These are phyloP conservation scores for Leptopilina syphax DNA, from an alignment of 2,888 invertebrate species.

Conservation along the genomic window DNA sequence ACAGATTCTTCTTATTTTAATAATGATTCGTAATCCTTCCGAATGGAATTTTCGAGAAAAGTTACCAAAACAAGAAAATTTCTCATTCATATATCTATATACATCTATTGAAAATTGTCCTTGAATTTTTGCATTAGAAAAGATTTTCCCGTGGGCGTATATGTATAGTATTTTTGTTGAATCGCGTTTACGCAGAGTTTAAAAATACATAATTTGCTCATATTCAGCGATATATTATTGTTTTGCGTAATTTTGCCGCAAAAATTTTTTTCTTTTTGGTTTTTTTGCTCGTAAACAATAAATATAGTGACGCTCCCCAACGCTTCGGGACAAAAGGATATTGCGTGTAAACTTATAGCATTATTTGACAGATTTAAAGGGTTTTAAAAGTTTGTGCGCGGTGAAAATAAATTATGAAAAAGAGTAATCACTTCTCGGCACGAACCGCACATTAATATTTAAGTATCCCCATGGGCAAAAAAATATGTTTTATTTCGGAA, in stretches of 20 bases:
- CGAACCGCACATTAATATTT: too few relatives aligned
- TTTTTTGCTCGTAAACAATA: too few relatives aligned
- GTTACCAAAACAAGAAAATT: neutral
- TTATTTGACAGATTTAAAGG: too few relatives aligned
- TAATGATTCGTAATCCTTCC: neutral
- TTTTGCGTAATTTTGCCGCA: neutral
- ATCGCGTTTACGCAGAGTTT: conserved; percentile 1
- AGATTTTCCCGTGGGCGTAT: conserved; percentile 24
- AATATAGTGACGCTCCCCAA: too few relatives aligned
- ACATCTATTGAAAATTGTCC: too few relatives aligned
- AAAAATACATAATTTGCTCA: neutral
- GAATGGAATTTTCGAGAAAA: conserved; percentile 26
- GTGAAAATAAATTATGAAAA: too few relatives aligned
- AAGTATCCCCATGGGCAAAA: too few relatives aligned
- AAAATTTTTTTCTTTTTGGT: neutral
- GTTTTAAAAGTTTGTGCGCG: too few relatives aligned
- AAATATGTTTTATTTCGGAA: too few relatives aligned
- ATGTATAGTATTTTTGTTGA: neutral
- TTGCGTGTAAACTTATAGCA: too few relatives aligned
- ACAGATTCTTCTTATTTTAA: neutral
- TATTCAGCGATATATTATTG: neutral
- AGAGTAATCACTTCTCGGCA: too few relatives aligned
- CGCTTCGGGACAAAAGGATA: too few relatives aligned
- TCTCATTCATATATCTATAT: neutral
- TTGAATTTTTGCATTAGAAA: neutral